Conservation (phyloP, 35 echinoderm and acorn worm species). For the Antedon bifida region DNA sequence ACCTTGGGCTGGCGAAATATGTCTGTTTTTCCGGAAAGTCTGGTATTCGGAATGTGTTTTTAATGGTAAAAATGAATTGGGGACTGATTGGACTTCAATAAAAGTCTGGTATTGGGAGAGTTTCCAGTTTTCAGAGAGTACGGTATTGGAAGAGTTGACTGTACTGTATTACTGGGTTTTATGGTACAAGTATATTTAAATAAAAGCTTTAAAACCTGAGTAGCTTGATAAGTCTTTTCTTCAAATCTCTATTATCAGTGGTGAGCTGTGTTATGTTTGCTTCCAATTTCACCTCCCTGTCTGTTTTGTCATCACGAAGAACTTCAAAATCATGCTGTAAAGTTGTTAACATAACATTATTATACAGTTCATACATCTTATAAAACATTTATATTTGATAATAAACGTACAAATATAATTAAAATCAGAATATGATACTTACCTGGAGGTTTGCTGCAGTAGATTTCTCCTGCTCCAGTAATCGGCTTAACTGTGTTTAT, state of each 20-base stretch:
- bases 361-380: not conserved
- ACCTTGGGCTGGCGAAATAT: too few species aligned
- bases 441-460: not conserved
- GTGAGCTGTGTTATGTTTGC: constrained; percentile 23
- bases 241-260: constrained; percentile 73
- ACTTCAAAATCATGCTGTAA: not conserved
- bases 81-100: too few species aligned
- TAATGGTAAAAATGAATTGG: too few species aligned
- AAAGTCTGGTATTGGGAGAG: too few species aligned
- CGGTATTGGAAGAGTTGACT: too few species aligned
- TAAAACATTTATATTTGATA: too few species aligned
- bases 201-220: not conserved
- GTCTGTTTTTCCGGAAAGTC: too few species aligned
- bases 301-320: constrained; percentile 6
- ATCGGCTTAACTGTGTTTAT: not conserved
- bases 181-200: too few species aligned
- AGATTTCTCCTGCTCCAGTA: not conserved
- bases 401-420: too few species aligned
- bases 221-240: constrained; percentile 70
- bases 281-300: constrained; percentile 19
- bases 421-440: not conserved
- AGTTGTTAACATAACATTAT: not conserved
- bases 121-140: too few species aligned
- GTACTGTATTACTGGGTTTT: too few species aligned
- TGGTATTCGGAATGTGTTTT: too few species aligned